These are phyloP conservation scores for Piaya cayana DNA, from an alignment of 2,113 vertebrate genomes.

Conservation along the genomic window DNA sequence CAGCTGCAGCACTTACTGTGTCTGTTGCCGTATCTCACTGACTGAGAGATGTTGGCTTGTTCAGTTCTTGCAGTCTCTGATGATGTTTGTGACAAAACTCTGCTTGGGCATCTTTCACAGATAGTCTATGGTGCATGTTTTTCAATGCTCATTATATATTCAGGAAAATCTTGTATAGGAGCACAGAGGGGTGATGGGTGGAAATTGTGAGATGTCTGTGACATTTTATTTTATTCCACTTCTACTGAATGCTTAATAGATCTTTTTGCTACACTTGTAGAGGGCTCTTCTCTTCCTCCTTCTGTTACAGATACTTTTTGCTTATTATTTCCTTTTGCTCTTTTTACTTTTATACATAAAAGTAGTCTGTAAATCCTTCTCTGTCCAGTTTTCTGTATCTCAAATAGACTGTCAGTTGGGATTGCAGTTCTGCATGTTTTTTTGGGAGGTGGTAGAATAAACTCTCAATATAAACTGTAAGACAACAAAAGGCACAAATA, in stretches of 20 bases:
- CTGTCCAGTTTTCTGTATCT: not conserved
- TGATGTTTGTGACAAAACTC: not conserved
- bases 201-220: not conserved
- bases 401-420: not conserved
- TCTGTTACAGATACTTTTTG: not conserved
- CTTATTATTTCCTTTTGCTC: not conserved
- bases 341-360: not conserved
- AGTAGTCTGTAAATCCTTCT: not conserved
- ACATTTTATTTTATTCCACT: not conserved
- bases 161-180: not conserved
- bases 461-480: not conserved
- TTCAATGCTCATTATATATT: not conserved
- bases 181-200: not conserved
- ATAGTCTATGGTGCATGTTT: not conserved
- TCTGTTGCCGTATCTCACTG: no score
- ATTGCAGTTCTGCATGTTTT: not conserved
- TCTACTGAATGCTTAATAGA: not conserved
- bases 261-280: not conserved
- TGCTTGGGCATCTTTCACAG: not conserved
- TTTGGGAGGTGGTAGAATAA: not conserved
- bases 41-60: not conserved
- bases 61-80: accelerated
- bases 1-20: no score
- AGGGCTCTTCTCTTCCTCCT: not conserved
- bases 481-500: not conserved